Evolutionary conservation across 2,113 vertebrate species (phyloP), one percentile per base, ranked within the genome.

Genomic region (Elephantulus edwardii): DNA sequence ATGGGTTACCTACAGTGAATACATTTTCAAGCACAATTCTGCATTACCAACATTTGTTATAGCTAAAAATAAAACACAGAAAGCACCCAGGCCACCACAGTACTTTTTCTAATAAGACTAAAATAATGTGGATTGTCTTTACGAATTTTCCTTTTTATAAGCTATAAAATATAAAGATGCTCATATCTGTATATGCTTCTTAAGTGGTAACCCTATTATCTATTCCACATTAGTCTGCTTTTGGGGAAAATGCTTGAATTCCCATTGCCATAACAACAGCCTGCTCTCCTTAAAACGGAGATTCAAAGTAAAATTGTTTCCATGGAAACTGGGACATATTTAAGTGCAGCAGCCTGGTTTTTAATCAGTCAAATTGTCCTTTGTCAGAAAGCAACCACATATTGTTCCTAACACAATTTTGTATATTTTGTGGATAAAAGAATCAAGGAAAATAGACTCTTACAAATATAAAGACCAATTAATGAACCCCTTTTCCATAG

Each of bases 191-290:
- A 0, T 87, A 24, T 16, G n/a, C 0, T 3, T 89, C 80, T 78
- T 71, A 80, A 90, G 16, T 52, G 48, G 81, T 70, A 81, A 46
- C 28, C 58, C 80, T 95, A 70, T 94, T 95, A 81, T 88, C 40
- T 38, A 11, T 74, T 48, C 71, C 91, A 5, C 22, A 42, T 54
- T 83, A 46, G 0, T 10, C 50, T 92, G 89, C 76, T 87, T 89
- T 87, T 46, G 20, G 60, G 60, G 38, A 22, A 89, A 92, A 58
- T 54, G 81, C 62, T 82, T 84, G 80, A 95, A 91, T 77, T 97
- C 91, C 88, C 88, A 97, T 97, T 96, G 95, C 97, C 96, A 96
- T 98, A 97, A 98, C 97, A 98, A 97, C 97, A 91, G 89, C 75
- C 94, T 95, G 87, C 86, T 95, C 86, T 96, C 89, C 86, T 96